Percentiles rank a stretch among this genome's conserved stretches.
Conservation (phyloP, 2,888 invertebrate genomes). For the Pycnomerus fuliginosus region DNA sequence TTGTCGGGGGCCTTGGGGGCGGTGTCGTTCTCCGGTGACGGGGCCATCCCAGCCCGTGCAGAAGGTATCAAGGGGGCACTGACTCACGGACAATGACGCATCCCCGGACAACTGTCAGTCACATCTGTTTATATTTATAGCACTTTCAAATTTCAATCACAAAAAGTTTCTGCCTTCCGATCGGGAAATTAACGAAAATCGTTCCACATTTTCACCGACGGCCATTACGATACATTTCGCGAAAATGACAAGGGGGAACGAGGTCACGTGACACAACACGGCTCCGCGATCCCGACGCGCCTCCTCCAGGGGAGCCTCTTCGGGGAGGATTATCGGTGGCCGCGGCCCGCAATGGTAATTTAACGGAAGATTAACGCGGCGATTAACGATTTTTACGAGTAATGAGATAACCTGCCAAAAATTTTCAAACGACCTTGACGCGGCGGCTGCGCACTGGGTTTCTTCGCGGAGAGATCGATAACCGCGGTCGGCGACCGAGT, state of each 20-base stretch:
- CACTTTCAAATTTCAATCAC: too few relatives aligned
- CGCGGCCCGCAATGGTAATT: too few relatives aligned
- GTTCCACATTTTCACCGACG: conserved; percentile 46
- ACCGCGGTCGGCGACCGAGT: background rate
- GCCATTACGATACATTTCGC: conserved; percentile 40
- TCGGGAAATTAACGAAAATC: conserved; percentile 34
- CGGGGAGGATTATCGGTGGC: background rate
- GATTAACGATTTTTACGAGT: conserved; percentile 4
- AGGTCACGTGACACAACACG: conserved; percentile 20
- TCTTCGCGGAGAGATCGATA: background rate
- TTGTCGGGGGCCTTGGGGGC: conserved; percentile 76
- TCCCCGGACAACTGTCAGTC: conserved; percentile 9
- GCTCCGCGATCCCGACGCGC: conserved; percentile 1
- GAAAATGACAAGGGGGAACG: conserved; percentile 19
- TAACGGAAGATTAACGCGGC: background rate
- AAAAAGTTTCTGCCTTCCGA: background rate
- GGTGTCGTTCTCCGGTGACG: conserved; percentile 75
- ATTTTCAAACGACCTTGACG: conserved; percentile 19
- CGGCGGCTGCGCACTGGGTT: conserved; percentile 8
- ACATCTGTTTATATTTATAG: conserved; percentile 8
- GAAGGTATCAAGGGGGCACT: conserved; percentile 2
- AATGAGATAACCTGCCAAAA: conserved; percentile 17
- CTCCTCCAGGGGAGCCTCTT: background rate
- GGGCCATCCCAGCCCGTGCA: conserved; percentile 61
- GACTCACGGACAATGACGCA: conserved; percentile 7